Evolutionary conservation across 92 coral and sea anemone species (phyloP).

Genomic region (Epizoanthus illoricatus): DNA sequence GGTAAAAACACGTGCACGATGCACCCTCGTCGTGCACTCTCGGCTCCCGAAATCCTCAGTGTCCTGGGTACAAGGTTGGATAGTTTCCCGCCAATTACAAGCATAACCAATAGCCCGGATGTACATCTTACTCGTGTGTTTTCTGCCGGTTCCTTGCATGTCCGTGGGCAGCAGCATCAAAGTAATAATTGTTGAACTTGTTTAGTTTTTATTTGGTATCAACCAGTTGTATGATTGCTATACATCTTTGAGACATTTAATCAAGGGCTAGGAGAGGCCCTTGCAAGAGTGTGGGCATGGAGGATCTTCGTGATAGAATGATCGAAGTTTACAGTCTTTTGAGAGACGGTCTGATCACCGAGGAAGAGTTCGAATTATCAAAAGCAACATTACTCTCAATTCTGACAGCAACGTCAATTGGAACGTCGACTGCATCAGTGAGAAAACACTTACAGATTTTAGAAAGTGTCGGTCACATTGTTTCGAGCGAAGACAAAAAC

Average conservation of each 20-base stretch:
- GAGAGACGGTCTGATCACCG: constrained; percentile 18
- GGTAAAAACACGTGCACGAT: too few species aligned
- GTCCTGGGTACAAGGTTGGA: too few species aligned
- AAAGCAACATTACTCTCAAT: constrained; percentile 13
- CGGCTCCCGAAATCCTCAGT: too few species aligned
- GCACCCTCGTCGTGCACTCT: too few species aligned
- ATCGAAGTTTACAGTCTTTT: constrained; percentile 1
- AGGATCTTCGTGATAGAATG: constrained; percentile 1
- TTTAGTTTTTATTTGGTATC: constrained; percentile 9
- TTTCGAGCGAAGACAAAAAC: constrained; percentile 3
- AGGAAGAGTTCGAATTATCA: too few species aligned
- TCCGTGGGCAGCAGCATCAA: neutral
- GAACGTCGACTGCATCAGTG: too few species aligned
- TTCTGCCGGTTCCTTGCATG: constrained; percentile 13
- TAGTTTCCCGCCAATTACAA: too few species aligned
- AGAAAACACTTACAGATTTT: neutral
- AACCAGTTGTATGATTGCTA: neutral
- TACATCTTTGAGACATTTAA: constrained; percentile 4
- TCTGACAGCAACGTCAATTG: constrained; percentile 5
- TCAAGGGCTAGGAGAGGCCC: constrained; percentile 3
- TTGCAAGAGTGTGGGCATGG: constrained; percentile 12
- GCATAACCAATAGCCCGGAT: constrained; percentile 9
- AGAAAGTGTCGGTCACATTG: constrained; percentile 8
- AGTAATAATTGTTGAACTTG: constrained; percentile 4
- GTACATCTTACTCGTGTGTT: neutral